phyloP scores from a whole-genome alignment of 1,140 invertebrate species.

The Pseudobourletiella spinata region DNA sequence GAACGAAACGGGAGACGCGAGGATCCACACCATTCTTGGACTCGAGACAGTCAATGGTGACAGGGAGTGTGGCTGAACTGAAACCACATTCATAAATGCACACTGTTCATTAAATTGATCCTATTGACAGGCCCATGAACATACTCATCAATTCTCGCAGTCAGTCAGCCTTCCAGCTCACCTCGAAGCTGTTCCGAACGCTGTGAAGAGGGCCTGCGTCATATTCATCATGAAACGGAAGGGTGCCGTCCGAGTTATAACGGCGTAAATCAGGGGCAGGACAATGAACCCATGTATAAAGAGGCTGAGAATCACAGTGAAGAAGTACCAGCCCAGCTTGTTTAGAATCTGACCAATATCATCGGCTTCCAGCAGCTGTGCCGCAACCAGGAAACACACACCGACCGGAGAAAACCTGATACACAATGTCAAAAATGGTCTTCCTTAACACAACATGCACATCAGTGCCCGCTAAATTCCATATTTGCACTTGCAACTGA shows the following conservation, averaged over 20 bases:
- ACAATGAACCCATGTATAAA: constrained; percentile 82
- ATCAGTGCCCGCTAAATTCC: not conserved
- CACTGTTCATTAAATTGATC: not conserved
- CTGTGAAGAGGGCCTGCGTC: constrained; percentile 77
- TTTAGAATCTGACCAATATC: constrained; percentile 71
- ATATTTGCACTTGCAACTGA: not conserved
- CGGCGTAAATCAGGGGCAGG: constrained; percentile 70
- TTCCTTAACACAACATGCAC: too few species aligned
- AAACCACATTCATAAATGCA: not conserved
- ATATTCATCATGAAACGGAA: constrained; percentile 73
- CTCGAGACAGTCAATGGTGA: constrained; percentile 86
- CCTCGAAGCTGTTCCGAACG: constrained; percentile 89
- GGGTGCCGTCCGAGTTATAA: constrained; percentile 66
- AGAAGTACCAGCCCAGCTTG: constrained; percentile 80
- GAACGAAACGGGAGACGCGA: constrained; percentile 84
- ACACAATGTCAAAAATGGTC: not conserved
- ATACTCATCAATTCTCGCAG: too few species aligned
- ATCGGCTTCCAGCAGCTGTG: constrained; percentile 79
- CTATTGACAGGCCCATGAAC: not conserved
- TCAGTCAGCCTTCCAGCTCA: too few species aligned
- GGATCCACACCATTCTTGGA: constrained; percentile 79
- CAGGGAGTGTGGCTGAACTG: constrained; percentile 81
- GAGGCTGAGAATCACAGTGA: constrained; percentile 79
- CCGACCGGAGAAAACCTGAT: constrained; percentile 82
- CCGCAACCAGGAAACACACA: constrained; percentile 80